Base-by-base conservation (phyloP, 2,888 invertebrate genomes). In the Pardosa pseudoannulata region DNA sequence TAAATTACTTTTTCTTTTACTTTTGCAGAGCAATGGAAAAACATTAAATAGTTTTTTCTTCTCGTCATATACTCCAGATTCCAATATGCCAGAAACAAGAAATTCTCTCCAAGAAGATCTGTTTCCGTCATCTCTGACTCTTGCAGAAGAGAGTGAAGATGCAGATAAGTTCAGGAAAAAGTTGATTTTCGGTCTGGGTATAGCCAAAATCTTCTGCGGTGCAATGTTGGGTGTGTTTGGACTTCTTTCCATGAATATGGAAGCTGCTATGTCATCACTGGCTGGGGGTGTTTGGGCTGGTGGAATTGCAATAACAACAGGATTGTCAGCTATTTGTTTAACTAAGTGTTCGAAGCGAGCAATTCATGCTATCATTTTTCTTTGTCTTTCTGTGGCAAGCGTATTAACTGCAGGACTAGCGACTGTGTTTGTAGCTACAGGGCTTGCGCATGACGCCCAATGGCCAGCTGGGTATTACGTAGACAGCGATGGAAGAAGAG, bases 381-480 rank as follows among this genome's bases (percentile, higher is more conserved):
- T 91, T 64, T 91, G 91, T 19, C 89, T 91, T 41, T 91, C 90
- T 68, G 89, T 91, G 36, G 90, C 91, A 32, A 90, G 90, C 5
- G 89, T 91, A 19, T 90, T 91, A 23, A 91, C 91, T 39, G 90
- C 89, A 80, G 91, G 91, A 70, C 88, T 91, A 67, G 91, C 90
- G 16, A 89, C 91, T 50, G 90, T 91, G 11, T 90, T 91, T 71
- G 90, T 91, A 6, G 90, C 91, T 46, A 91, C 91, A 31, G 91
- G 91, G 11, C 88, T 91, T 23, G 89, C 91, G 64, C 88, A 91
- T 62, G 91, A 91, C 81, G 90, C 90, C 1, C 90, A 90, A 28
- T 88, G 89, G 64, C 89, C 89, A 75, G 91, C 90, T 75, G 92
- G 92, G 91, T 93, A 93, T 91, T 94, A 90, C 90, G 92, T 89